Conservation (phyloP, 2,797 vertebrate species). For the Sebastes glaucus region DNA sequence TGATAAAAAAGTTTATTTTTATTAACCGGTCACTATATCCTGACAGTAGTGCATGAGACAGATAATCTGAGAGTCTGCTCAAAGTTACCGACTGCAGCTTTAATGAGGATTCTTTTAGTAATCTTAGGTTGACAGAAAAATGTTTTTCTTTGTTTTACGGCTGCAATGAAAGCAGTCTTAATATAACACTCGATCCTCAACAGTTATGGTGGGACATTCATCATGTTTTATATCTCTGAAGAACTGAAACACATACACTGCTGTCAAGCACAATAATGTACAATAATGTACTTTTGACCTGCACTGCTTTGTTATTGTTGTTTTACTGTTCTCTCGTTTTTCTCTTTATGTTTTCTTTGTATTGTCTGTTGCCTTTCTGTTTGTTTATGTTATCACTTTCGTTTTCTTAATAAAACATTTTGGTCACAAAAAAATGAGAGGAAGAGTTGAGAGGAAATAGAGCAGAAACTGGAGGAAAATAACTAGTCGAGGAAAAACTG, state of each 20-base stretch:
- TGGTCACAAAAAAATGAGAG: not conserved
- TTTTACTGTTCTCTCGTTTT: not conserved
- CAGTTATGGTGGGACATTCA: not conserved
- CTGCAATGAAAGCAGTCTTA: not conserved
- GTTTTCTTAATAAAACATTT: not conserved
- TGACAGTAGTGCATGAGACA: too few relatives aligned
- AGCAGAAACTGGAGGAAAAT: not conserved
- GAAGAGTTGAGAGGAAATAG: too few relatives aligned
- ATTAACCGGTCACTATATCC: too few relatives aligned
- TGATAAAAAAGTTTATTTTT: too few relatives aligned
- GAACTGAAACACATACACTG: not conserved
- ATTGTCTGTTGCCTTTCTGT: not conserved
- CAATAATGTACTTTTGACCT: not conserved
- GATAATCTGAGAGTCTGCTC: too few relatives aligned
- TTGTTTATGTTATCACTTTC: not conserved
- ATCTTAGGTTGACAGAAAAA: not conserved
- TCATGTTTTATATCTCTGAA: not conserved
- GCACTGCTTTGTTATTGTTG: not conserved
- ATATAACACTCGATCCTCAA: not conserved
- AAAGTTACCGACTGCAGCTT: too few relatives aligned
- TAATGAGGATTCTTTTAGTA: not conserved
- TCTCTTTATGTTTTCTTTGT: not conserved
- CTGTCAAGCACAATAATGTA: not conserved
- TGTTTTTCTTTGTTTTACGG: not conserved
- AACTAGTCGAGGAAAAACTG: not conserved